These are phyloP conservation scores for Xestobium rufovillosum DNA, from an alignment of 2,888 invertebrate species.

Conservation along the genomic window DNA sequence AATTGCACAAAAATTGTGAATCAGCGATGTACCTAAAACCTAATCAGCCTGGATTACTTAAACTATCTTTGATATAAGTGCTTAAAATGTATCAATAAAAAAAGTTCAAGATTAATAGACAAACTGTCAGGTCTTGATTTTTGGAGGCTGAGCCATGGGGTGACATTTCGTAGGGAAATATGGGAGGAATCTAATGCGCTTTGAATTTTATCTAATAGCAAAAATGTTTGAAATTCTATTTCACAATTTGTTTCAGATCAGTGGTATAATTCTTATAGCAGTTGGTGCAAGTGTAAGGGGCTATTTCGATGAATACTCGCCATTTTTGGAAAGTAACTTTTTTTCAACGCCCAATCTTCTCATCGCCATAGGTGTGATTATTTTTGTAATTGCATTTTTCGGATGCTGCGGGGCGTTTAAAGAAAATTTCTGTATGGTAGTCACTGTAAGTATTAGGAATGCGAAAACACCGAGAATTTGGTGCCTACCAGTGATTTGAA, in stretches of 20 bases:
- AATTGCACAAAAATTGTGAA: too few species aligned
- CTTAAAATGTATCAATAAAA: too few species aligned
- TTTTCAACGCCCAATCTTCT: slow-evolving; percentile 79
- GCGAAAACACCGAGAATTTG: neutral
- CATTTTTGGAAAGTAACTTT: slow-evolving; percentile 73
- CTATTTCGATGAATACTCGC: slow-evolving; percentile 66
- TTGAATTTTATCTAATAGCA: too few species aligned
- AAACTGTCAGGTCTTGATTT: too few species aligned
- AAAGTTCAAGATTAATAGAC: too few species aligned
- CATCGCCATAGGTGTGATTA: slow-evolving; percentile 80
- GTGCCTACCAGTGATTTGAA: neutral
- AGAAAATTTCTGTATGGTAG: slow-evolving; percentile 91
- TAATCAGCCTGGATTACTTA: too few species aligned
- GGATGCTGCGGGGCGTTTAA: slow-evolving; percentile 94
- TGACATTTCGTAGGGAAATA: too few species aligned
- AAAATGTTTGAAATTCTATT: too few species aligned
- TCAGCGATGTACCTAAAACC: too few species aligned
- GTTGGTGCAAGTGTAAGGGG: slow-evolving; percentile 72
- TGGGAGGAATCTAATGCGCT: too few species aligned
- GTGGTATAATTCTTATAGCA: slow-evolving; percentile 75
- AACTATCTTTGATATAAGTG: too few species aligned
- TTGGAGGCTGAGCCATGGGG: too few species aligned
- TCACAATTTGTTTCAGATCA: slow-evolving; percentile 58
- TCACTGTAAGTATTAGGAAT: slow-evolving; percentile 63
- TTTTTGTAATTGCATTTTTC: slow-evolving; percentile 88